phyloP scores from a whole-genome alignment of 2,797 vertebrate species.

The Scyliorhinus canicula region DNA sequence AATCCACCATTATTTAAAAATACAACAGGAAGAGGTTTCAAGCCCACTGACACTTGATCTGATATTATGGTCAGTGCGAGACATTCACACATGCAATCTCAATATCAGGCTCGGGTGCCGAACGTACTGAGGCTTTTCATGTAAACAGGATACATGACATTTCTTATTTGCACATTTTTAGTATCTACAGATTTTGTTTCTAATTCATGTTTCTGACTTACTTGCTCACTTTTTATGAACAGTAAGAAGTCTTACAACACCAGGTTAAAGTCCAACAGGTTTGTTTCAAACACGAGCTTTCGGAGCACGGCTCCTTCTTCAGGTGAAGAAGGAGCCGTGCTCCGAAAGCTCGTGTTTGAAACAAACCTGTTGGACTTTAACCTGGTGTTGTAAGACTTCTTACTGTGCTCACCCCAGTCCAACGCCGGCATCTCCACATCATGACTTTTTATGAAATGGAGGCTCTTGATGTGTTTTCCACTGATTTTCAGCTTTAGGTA shows the following conservation, averaged over 20 bases:
- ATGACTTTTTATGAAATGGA: too few relatives aligned
- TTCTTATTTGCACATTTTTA: neutral
- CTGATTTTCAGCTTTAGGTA: neutral
- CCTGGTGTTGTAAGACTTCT: too few relatives aligned
- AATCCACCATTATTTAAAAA: neutral
- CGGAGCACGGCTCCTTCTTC: too few relatives aligned
- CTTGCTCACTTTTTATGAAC: neutral
- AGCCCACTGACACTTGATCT: neutral
- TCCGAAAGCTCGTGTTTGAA: too few relatives aligned
- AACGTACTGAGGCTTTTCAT: neutral
- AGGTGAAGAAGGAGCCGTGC: too few relatives aligned
- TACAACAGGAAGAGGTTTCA: neutral
- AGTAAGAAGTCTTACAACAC: too few relatives aligned
- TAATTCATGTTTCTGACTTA: neutral
- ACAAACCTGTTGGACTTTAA: too few relatives aligned
- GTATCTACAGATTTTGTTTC: neutral
- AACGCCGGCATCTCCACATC: too few relatives aligned
- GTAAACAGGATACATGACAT: neutral
- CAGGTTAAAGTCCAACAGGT: too few relatives aligned
- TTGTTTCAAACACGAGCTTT: too few relatives aligned
- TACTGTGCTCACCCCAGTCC: too few relatives aligned
- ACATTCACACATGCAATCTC: neutral
- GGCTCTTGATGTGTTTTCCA: neutral
- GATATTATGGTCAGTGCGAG: neutral
- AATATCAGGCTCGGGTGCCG: neutral